Evolutionary conservation across 2,113 vertebrate genomes (phyloP), one percentile per base, ranked within the genome.

Genomic region (Mormyrus lacerda): DNA sequence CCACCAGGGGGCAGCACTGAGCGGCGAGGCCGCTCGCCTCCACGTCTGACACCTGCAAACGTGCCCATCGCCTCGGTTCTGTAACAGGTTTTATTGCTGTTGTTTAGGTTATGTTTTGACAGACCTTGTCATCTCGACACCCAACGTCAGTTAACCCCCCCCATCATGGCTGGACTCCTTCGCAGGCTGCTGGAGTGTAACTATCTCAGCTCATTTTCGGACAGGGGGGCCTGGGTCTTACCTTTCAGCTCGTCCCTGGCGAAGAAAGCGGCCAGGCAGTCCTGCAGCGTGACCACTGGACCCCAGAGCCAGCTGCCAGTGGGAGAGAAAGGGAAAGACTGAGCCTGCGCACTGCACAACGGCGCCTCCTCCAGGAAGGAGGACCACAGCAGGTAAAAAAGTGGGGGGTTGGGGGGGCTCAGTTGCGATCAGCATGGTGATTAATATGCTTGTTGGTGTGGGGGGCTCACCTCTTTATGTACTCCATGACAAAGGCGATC

Each of bases 181-280:
- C 61, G 0, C 8, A 9, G 27, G 27, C 65, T 15, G 65, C 65
- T 35, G 2, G 8, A 4, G 13, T 11, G 1, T 39, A 39, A 76
- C 7, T 1, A 15, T 76, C 27, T 19, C 15, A 24, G 31, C 35
- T 35, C 11, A 11, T 42, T 79, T 79, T 42, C 17, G 1, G 13
- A 39, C 31, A 17, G 27, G 73, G 13, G 13, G 2, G 15, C 10
- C 35, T 39, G 15, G 17, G 4, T 42, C 96, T 97, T 93, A 99
- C 98, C 98, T 96, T 99, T 99, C 79, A 99, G 95, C 93, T 99
- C 98, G 94, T 99, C 98, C 95, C 98, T 97, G 90, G 98, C 97
- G 92, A 99, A 99, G 95, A 99, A 99, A 89, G 98, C 98, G 93
- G 98, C 98, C 91, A 99, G 97, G 93, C 98, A 99, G 94, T 99